Evolutionary conservation across 2,797 vertebrate species (phyloP).

Genomic region (Etheostoma perlongum): DNA sequence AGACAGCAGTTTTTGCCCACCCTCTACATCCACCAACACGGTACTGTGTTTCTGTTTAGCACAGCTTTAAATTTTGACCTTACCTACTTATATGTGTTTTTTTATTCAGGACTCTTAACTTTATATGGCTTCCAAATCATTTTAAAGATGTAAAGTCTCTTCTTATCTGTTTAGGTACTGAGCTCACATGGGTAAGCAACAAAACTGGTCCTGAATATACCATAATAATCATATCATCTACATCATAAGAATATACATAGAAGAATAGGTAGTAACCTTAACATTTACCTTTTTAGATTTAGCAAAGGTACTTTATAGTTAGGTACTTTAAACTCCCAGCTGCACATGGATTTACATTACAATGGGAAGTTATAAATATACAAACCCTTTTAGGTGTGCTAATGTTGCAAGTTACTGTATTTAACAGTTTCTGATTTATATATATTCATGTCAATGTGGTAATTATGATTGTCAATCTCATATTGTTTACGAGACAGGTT

Average conservation of each 20-base stretch:
- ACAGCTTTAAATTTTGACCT: slow-evolving; percentile 10
- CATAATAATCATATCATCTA: not conserved
- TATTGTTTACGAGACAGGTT: not conserved
- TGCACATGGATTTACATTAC: not conserved
- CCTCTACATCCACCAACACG: slow-evolving; percentile 65
- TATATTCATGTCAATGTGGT: not conserved
- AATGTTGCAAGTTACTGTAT: not conserved
- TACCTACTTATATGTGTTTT: not conserved
- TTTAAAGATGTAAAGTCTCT: slow-evolving; percentile 13
- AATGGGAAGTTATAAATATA: not conserved
- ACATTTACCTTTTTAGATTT: not conserved
- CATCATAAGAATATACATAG: not conserved
- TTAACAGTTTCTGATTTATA: slow-evolving; percentile 2
- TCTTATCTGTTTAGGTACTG: slow-evolving; percentile 1
- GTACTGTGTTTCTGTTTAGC: slow-evolving; percentile 49
- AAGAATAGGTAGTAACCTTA: not conserved
- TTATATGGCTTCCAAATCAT: not conserved
- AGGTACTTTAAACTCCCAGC: not conserved
- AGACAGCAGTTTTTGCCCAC: slow-evolving; percentile 61
- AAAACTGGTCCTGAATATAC: not conserved
- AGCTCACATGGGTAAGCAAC: not conserved
- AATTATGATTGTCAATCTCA: not conserved
- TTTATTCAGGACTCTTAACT: not conserved
- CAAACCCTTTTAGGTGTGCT: not conserved
- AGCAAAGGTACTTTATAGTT: not conserved